Conservation (phyloP, 92 coral and sea anemone genomes). For the Umimayanthus kanabou region DNA sequence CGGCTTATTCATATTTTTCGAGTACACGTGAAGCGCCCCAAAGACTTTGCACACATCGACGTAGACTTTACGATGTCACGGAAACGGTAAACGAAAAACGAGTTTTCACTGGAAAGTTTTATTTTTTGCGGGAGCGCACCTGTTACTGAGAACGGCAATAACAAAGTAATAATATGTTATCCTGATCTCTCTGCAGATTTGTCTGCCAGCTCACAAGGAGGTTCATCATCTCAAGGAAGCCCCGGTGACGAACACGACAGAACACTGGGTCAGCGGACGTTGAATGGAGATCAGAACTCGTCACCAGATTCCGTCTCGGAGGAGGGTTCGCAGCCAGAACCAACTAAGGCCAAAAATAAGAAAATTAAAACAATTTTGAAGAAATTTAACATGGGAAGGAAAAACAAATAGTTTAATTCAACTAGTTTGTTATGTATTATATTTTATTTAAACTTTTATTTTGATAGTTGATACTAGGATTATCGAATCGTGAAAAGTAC, state of each 20-base stretch:
- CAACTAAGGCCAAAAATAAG: conserved; percentile 52
- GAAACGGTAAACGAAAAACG: too few species aligned
- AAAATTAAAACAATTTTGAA: conserved; percentile 78
- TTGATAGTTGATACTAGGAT: not conserved
- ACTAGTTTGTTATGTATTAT: not conserved
- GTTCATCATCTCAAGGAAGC: conserved; percentile 18
- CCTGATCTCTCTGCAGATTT: conserved; percentile 11
- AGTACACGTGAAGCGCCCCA: too few species aligned
- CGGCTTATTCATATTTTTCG: too few species aligned
- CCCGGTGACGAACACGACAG: conserved; percentile 8
- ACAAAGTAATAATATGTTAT: too few species aligned
- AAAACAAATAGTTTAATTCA: conserved; percentile 38
- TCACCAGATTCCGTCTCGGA: conserved; percentile 30
- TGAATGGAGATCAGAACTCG: not conserved
- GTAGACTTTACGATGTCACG: too few species aligned
- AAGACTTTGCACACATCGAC: too few species aligned
- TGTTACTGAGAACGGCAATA: too few species aligned
- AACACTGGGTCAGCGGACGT: not conserved
- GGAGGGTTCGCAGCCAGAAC: not conserved
- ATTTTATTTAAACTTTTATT: not conserved
- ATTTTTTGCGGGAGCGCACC: too few species aligned
- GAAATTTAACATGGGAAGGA: conserved; percentile 51
- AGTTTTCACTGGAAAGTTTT: too few species aligned
- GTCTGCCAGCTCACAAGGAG: conserved; percentile 29
- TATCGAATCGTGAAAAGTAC: not conserved